Conservation (phyloP, 2,888 invertebrate species). For the Caenorhabditis panamensis region DNA sequence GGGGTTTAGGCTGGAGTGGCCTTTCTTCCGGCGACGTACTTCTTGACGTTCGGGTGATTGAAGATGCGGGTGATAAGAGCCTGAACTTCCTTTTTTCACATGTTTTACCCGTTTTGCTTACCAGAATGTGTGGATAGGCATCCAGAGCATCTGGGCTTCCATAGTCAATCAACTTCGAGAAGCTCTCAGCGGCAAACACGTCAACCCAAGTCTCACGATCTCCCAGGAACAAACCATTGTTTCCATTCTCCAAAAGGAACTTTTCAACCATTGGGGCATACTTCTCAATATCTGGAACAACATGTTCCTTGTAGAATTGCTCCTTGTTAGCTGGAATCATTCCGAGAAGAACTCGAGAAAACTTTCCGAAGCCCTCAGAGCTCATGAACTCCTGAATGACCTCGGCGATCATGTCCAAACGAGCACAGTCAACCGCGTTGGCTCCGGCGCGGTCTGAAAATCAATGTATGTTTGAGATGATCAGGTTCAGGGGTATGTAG, state of each 20-base stretch:
- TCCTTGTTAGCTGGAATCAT: slow-evolving; percentile 60
- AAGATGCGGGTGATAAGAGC: slow-evolving; percentile 74
- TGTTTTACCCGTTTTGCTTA: slow-evolving; percentile 1
- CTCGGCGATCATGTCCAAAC: slow-evolving; percentile 76
- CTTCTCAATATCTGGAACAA: slow-evolving; percentile 72
- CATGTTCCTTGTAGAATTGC: slow-evolving; percentile 71
- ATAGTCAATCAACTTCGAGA: slow-evolving; percentile 73
- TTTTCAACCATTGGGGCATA: slow-evolving; percentile 75
- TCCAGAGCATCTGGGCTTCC: slow-evolving; percentile 74
- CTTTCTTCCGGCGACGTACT: slow-evolving; percentile 68
- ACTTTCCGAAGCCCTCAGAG: slow-evolving; percentile 62
- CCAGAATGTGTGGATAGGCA: slow-evolving; percentile 76
- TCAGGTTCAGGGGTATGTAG: background rate
- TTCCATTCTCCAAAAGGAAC: slow-evolving; percentile 75
- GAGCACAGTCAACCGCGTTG: slow-evolving; percentile 70
- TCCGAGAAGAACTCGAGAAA: slow-evolving; percentile 65
- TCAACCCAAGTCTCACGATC: slow-evolving; percentile 79
- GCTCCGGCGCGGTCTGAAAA: slow-evolving; percentile 65
- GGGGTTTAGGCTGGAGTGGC: slow-evolving; percentile 39
- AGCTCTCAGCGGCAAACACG: slow-evolving; percentile 76
- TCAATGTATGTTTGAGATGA: background rate
- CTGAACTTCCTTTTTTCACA: slow-evolving; percentile 24
- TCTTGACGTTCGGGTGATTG: slow-evolving; percentile 73
- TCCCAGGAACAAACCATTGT: slow-evolving; percentile 71
- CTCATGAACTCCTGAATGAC: slow-evolving; percentile 67